Evolutionary conservation across 2,113 vertebrate species (phyloP), one percentile per base, ranked within the genome.

Genomic region (Dicrurus megarhynchus): DNA sequence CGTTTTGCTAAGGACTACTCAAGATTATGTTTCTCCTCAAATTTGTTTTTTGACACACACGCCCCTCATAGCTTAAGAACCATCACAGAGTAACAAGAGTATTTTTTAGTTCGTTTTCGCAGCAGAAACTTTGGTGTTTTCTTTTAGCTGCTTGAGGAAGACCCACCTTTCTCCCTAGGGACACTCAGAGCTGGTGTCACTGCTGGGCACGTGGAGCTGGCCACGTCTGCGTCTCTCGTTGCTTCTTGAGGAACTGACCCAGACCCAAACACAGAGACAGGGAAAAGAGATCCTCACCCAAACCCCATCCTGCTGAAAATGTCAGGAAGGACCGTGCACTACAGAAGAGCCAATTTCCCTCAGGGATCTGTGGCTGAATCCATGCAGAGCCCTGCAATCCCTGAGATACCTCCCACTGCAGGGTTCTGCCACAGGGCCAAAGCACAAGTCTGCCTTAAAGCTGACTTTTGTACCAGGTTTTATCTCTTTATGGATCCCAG

Each of bases 361-460:
- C 27, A 18, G 41, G 6, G 4, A 26, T 35, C 23, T 27, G 42
- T 44, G 30, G 64, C 26, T n/a, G 64, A n/a, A 69, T 18, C 74
- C 49, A 1, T 1, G 44, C 41, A 84, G 49, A 57, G 39, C 64
- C 55, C 56, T n/a, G 12, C 9, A 3, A 4, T 24, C 60, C 67
- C 44, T 16, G 1, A 18, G 49, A 16, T 1, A 1, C n/a, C 63
- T 19, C 5, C 3, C 2, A 16, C 50, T 19, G 9, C 0, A 26
- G 32, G 33, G 12, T 16, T 52, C 67, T 75, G 42, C 42, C 73
- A 6, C 39, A 55, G 41, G 56, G 33, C 21, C 14, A n/a, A 28
- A 27, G 13, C 11, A 49, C n/a, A 35, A 27, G 9, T 4, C 37
- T 68, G 35, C 33, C 44, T 35, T 69, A 27, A 50, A 41, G 23